Evolutionary conservation across 2,797 vertebrate species (phyloP), one percentile per base, ranked within the genome.

Genomic region (Chromis chromis): DNA sequence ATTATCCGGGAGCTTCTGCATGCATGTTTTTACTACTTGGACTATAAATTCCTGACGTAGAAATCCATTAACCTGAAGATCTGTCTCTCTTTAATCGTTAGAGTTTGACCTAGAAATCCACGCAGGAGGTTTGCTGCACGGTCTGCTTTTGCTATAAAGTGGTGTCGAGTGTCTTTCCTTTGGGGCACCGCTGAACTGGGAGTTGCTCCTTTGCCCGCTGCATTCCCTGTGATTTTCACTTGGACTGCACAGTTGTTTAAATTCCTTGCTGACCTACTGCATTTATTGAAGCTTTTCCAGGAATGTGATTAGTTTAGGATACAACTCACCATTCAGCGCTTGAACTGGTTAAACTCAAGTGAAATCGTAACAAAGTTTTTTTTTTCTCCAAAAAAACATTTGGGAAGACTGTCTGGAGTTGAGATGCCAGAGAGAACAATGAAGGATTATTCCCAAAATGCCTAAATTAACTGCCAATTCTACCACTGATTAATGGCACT

Each of bases 121-220:
- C 40, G 76, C 68, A 40, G 75, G 85, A 71, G 68, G 65, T 77
- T 76, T 70, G 70, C 27, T 53, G 27, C 33, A 11, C 42, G 54
- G 79, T 91, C 90, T 93, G 89, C 74, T 92, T 90, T 87, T 83
- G 67, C 86, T 72, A 88, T 92, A 82, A 83, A 81, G 63, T 42
- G 80, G 93, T 92, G 84, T 94, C 74, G 24, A 56, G 82, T 93
- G 80, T 87, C 86, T 67, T 65, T 89, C 75, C 81, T 83, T 46
- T 86, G 76, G 85, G 72, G 42, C 48, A 33, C 25, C 44, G 22
- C 53, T 79, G 28, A 83, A 74, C 78, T 66, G 73, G 72, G 39
- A 86, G 65, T 67, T 69, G 72, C 63, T 86, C 59, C 62, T 77
- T 55, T 78, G 63, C 58, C 76, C 58, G 42, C 58, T 53, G 71